Evolutionary conservation across 2,797 vertebrate species (phyloP), one percentile per base, ranked within the genome.

Genomic region (Acipenser ruthenus): DNA sequence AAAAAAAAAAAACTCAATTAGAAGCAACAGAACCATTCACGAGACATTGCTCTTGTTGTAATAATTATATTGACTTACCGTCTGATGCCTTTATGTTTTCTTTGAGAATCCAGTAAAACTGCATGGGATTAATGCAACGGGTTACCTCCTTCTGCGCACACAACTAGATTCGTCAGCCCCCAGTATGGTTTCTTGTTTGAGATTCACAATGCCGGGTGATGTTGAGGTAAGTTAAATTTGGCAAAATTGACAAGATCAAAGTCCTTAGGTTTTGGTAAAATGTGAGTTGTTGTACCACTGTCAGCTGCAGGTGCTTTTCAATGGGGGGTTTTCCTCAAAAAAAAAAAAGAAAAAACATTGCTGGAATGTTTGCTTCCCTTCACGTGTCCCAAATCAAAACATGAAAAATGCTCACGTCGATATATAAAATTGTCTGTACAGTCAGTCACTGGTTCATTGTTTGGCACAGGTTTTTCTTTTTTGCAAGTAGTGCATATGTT

Each of bases 191-290:
- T 72, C 78, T 80, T 76, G 88, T 85, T 87, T 87, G 80, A 89
- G 74, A 85, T 90, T 91, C 90, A 90, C 89, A 90, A 87, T 88
- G 87, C 86, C 87, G 89, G 83, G 82, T 86, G 84, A 92, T 91
- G 88, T 93, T 94, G 93, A 98, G 93, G 94, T 96, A 95, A 96
- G 92, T 89, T 90, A 89, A 89, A 93, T 97, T 94, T 97, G 93
- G 94, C 92, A 97, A 85, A 91, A 88, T 78, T 86, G 88, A 87
- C 84, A 79, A 83, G 79, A 88, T 88, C 83, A 86, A 83, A 83
- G 90, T 92, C 88, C 88, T 89, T 92, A 88, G 84, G 90, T 93
- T 95, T 95, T 94, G 93, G 93, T 94, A 92, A 94, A 86, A 87
- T 88, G 82, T 87, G 92, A 84, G 89, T 91, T 78, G 84, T 87